A percentile compares a stretch with the other conserved stretches of the same genome.
Evolutionary conservation across 2,797 vertebrate species (phyloP).

Genomic region (Sebastes ruberrimus): DNA sequence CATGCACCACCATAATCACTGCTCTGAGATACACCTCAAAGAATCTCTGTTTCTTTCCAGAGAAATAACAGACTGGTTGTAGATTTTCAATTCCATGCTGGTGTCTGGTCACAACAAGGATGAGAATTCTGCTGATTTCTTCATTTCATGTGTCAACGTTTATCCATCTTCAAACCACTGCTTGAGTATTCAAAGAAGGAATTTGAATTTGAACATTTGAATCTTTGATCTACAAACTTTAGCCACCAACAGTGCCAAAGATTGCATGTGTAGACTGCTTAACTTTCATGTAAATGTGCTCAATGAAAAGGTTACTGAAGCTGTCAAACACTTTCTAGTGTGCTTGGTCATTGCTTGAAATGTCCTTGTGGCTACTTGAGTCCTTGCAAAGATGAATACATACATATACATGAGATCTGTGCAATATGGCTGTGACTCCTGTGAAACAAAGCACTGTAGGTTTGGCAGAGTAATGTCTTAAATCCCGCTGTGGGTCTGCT

Average conservation of each 20-base stretch:
- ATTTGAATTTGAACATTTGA: conserved; percentile 6
- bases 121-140: conserved; percentile 59
- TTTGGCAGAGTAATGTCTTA: conserved; percentile 4
- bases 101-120: conserved; percentile 66
- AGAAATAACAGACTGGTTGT: conserved; percentile 38
- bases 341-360: background rate
- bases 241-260: background rate
- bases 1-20: conserved; percentile 57
- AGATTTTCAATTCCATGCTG: conserved; percentile 57
- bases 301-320: background rate
- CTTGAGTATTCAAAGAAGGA: conserved; percentile 21
- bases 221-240: background rate
- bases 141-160: conserved; percentile 32
- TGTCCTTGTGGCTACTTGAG: background rate
- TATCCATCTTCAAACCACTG: conserved; percentile 42
- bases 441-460: background rate
- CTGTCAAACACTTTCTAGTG: background rate
- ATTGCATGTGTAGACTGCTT: background rate
- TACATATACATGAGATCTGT: conserved; percentile 10
- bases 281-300: background rate
- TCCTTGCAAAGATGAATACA: background rate
- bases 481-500: background rate
- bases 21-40: conserved; percentile 48
- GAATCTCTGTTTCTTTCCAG: conserved; percentile 62
- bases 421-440: background rate